Evolutionary conservation across 2,888 invertebrate species (phyloP).

Genomic region (Clistopyga incitator): DNA sequence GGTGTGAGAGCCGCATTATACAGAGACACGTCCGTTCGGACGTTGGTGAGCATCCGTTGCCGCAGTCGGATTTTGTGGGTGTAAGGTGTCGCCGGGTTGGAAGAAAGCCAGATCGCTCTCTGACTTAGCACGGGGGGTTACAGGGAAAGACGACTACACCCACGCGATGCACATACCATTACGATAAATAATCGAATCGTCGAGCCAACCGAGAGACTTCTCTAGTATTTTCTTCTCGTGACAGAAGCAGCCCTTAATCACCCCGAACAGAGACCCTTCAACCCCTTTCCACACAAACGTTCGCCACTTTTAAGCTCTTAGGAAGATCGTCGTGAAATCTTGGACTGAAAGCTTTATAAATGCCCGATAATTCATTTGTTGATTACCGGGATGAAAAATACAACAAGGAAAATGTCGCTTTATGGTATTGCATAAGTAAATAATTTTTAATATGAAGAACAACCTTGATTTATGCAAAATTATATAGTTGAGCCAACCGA

Average conservation of each 20-base stretch:
- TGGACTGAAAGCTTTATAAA: too few species aligned
- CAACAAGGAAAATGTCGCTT: too few species aligned
- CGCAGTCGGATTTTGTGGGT: constrained; percentile 77
- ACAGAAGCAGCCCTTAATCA: constrained; percentile 29
- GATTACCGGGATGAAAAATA: too few species aligned
- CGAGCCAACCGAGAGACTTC: constrained; percentile 52
- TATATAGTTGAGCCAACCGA: constrained; percentile 65
- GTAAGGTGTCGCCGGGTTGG: constrained; percentile 82
- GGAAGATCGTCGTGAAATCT: neutral
- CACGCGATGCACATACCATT: constrained; percentile 82
- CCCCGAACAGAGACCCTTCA: neutral
- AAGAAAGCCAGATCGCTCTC: constrained; percentile 76
- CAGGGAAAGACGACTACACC: constrained; percentile 72
- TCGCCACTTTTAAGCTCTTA: neutral
- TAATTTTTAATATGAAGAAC: too few species aligned
- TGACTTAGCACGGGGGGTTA: constrained; percentile 58
- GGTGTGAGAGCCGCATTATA: constrained; percentile 69
- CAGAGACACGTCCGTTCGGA: constrained; percentile 67
- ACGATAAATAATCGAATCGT: constrained; percentile 83
- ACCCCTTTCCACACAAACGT: neutral
- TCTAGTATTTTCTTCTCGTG: constrained; percentile 33
- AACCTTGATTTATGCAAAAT: too few species aligned
- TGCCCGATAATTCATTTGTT: too few species aligned
- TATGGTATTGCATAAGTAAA: too few species aligned
- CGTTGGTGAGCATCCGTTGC: constrained; percentile 69